phyloP scores from a whole-genome alignment of 2,113 vertebrate species.

The Neodontobutis hainanensis region DNA sequence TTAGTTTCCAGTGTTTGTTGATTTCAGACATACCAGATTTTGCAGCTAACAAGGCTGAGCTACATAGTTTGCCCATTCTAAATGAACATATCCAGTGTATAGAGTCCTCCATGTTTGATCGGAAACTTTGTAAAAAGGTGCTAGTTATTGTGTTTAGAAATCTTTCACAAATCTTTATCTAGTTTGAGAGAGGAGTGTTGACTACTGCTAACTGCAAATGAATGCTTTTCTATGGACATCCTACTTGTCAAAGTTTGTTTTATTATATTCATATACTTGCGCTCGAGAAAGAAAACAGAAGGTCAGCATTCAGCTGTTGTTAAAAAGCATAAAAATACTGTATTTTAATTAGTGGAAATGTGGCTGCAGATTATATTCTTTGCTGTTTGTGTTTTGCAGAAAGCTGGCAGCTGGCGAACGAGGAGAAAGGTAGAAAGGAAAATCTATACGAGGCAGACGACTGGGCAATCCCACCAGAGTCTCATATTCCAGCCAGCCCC shows the following conservation, averaged over 20 bases:
- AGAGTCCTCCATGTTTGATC: too few relatives aligned
- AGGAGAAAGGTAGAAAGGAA: conserved; percentile 22
- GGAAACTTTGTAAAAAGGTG: too few relatives aligned
- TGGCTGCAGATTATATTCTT: background rate
- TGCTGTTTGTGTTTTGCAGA: conserved; percentile 2
- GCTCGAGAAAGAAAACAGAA: conserved; percentile 1
- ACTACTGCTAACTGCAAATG: too few relatives aligned
- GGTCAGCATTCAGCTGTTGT: background rate
- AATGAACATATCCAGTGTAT: too few relatives aligned
- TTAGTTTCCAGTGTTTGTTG: too few relatives aligned
- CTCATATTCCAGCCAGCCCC: conserved; percentile 32
- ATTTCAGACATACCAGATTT: too few relatives aligned
- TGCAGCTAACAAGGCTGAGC: too few relatives aligned
- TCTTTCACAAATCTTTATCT: too few relatives aligned
- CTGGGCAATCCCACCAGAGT: conserved; percentile 39
- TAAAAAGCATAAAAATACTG: conserved; percentile 1
- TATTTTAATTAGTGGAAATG: background rate
- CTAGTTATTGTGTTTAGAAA: too few relatives aligned
- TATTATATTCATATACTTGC: conserved; percentile 1
- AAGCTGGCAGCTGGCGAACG: conserved; percentile 32
- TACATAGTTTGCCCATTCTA: too few relatives aligned
- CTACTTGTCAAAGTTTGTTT: background rate
- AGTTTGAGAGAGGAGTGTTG: too few relatives aligned
- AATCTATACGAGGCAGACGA: conserved; percentile 51
- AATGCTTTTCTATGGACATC: too few relatives aligned